Percentiles rank a stretch among this genome's conserved stretches.
Evolutionary conservation across 35 echinoderm and acorn worm species (phyloP).

Genomic region (Heliocidaris tuberculata): DNA sequence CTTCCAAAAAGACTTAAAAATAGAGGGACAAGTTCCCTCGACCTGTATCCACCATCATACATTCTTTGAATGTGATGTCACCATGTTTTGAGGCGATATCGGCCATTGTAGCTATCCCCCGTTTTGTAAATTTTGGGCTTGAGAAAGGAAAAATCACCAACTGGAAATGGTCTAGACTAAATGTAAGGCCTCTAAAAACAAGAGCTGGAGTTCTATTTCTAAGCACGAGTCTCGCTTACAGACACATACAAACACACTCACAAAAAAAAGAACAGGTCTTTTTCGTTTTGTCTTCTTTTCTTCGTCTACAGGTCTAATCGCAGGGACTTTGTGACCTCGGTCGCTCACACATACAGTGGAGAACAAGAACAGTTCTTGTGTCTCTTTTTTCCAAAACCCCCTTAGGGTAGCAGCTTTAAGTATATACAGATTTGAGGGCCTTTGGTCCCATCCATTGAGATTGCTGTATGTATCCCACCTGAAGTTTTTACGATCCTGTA

Average conservation of each 20-base stretch:
- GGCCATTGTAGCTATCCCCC: not conserved
- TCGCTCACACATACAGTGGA: not conserved
- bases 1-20: not conserved
- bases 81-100: not conserved
- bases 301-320: not conserved
- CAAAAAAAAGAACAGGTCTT: not conserved
- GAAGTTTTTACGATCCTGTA: not conserved
- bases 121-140: not conserved
- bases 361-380: slow-evolving; percentile 5
- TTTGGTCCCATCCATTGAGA: slow-evolving; percentile 3
- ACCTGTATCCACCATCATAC: not conserved
- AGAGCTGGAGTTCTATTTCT: not conserved
- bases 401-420: not conserved
- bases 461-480: not conserved
- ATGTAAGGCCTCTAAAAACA: not conserved
- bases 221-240: not conserved
- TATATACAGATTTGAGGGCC: slow-evolving; percentile 17
- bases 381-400: slow-evolving; percentile 8
- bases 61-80: slow-evolving; percentile 18
- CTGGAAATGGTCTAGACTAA: slow-evolving; percentile 41
- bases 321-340: slow-evolving; percentile 26
- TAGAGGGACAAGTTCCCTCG: not conserved
- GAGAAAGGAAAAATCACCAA: not conserved
- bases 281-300: not conserved
- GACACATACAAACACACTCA: not conserved